Base-by-base conservation (phyloP, 2,888 invertebrate genomes). In the Linnaemya vulpina region DNA sequence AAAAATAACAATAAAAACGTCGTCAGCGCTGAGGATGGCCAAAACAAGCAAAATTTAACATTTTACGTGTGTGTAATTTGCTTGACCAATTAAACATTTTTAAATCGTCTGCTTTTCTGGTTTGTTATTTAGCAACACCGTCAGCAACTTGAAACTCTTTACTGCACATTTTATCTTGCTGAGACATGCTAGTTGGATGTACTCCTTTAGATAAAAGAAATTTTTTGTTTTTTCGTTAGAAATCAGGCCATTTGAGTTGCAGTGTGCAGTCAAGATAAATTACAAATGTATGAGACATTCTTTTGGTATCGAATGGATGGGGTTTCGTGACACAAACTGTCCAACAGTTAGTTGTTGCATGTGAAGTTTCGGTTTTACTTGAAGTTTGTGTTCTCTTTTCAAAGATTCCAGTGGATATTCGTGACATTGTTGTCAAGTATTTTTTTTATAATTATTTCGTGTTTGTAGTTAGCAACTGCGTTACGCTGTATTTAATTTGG, bases 211-310 rank as follows among this genome's bases (percentile, higher is more conserved):
- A 13, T 38, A 40, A 40, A 53, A 53, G 25, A 75, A 53, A 65
- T 25, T 43, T 55, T 11, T n/a, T n/a, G n/a, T n/a, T n/a, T n/a
- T n/a, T 75, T 75, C 15, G 8, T 35, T 35, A 17, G 25, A 76
- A 82, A 58, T 75, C 55, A 51, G 81, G 75, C 46, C 81, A 75
- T 46, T 70, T 17, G 76, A 25, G 22, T 70, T 70, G 58, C 49
- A 53, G 25, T 80, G n/a, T 43, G 67, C 17, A 67, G 9, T 15
- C 15, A 5, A 67, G 55, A 49, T 76, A 46, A 67, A 38, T 67
- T 76, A 67, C 58, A 17, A 25, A 43, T 75, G 46, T 20, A 20
- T 60, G 20, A 13, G 35, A 9, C 4, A 4, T 60, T 49, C 5
- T 35, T 60, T 73, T 35, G 20, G 10, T 35, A 1, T 7, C 5